Evolutionary conservation across 2,113 vertebrate species (phyloP).

Genomic region (Mustelus asterias): DNA sequence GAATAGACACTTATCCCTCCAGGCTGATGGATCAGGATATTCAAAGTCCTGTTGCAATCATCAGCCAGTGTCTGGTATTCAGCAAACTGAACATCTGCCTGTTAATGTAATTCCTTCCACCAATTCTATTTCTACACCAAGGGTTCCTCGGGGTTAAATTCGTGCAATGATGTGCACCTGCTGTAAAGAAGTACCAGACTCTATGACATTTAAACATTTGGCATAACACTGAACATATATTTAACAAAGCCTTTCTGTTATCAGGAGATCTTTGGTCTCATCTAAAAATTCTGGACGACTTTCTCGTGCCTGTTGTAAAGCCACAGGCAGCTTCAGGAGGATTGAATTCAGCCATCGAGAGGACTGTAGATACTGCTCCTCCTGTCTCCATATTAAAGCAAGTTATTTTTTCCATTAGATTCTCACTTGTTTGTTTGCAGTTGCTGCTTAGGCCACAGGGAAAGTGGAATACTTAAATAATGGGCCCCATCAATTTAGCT

Average conservation of each 20-base stretch:
- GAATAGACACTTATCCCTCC: not conserved
- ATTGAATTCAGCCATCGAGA: not conserved
- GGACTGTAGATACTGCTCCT: no score
- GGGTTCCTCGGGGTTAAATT: not conserved
- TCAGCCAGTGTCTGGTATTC: not conserved
- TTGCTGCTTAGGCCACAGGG: not conserved
- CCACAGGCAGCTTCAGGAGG: not conserved
- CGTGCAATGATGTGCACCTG: not conserved
- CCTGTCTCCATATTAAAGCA: no score
- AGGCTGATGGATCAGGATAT: not conserved
- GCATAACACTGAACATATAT: not conserved
- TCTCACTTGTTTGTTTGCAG: not conserved
- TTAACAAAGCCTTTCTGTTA: not conserved
- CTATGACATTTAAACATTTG: not conserved
- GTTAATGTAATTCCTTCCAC: not conserved
- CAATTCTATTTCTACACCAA: not conserved
- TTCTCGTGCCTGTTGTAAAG: not conserved
- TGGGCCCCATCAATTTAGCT: not conserved
- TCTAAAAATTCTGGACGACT: not conserved
- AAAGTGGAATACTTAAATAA: not conserved
- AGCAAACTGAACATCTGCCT: conserved; percentile 20
- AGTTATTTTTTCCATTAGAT: not conserved
- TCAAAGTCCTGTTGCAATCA: not conserved
- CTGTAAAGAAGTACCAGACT: not conserved
- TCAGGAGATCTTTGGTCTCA: not conserved